Evolutionary conservation across 2,888 invertebrate genomes (phyloP), one percentile per base, ranked within the genome.

Genomic region (Belgica antarctica): DNA sequence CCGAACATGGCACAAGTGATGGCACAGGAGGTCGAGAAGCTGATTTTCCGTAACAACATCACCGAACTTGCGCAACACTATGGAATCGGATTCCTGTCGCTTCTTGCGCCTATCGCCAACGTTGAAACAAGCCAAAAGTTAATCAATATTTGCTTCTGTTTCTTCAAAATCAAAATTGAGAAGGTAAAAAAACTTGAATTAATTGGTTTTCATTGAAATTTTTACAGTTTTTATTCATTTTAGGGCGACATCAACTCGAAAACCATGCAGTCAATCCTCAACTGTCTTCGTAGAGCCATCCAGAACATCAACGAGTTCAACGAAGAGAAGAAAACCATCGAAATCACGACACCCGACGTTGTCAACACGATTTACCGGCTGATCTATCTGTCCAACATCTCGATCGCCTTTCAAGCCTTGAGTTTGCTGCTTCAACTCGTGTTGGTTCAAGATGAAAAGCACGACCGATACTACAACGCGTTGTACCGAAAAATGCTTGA

Each of bases 1-100:
- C 90, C 94, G 0, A 91, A 92, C 74, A 97, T 97, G 95, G 95
- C 96, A 78, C 81, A 84, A 0, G 89, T 94, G 0, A 90, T 98
- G 10, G 83, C 94, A 1, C 83, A 84, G 17, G 96, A 98, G 78
- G 87, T 96, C 1, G 96, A 98, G 79, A 89, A 91, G 76, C 82
- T 99, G 73, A 78, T 99, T 34, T 96, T 94, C 78, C 87, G 95
- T 72, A 85, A 89, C 0, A 96, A 98, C 77, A 87, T 98, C 66
- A 86, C 90, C 0, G 82, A 86, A 1, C 86, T 89, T 47, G 92
- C 96, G 0, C 96, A 97, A 78, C 96, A 94, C 77, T 97, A 96
- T 79, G 90, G 92, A 0, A 84, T 98, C 2, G 96, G 97, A 77
- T 93, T 95, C 77, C 82, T 99, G 31, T 89, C 92, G 61, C 93